Percentiles rank a stretch among this genome's conserved stretches.
phyloP scores from a whole-genome alignment of 2,888 invertebrate species.

The Sphinx pinastri region DNA sequence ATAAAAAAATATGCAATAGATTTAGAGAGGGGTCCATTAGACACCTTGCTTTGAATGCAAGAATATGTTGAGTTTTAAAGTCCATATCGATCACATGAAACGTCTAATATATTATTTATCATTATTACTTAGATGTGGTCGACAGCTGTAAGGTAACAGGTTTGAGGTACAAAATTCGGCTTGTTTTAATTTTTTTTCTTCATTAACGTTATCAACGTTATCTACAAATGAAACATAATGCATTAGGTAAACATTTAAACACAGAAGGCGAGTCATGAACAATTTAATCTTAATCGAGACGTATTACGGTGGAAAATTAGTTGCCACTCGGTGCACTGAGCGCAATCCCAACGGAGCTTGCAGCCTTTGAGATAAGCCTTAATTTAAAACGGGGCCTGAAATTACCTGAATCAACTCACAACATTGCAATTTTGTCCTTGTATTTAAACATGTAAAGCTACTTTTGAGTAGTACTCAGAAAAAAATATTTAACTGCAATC shows the following conservation, averaged over 20 bases:
- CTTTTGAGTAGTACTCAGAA: not conserved
- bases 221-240: not conserved
- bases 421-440: not conserved
- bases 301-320: not conserved
- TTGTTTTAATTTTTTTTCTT: too few species aligned
- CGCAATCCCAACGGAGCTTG: not conserved
- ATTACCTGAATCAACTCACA: not conserved
- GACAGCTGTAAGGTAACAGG: too few species aligned
- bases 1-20: too few species aligned
- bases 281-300: not conserved
- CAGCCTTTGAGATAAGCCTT: constrained; percentile 10
- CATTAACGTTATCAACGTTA: not conserved
- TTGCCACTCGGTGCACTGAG: not conserved
- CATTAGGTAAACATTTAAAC: not conserved
- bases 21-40: too few species aligned
- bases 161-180: too few species aligned
- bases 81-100: too few species aligned
- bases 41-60: too few species aligned
- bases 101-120: too few species aligned
- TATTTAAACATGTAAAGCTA: not conserved
- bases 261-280: not conserved
- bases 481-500: not conserved
- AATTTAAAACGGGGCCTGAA: not conserved
- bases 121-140: too few species aligned
- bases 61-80: too few species aligned